These are phyloP conservation scores for Petrosia ficiformis DNA, from an alignment of 37 sponge, comb jelly and placozoan species.

Conservation along the genomic window DNA sequence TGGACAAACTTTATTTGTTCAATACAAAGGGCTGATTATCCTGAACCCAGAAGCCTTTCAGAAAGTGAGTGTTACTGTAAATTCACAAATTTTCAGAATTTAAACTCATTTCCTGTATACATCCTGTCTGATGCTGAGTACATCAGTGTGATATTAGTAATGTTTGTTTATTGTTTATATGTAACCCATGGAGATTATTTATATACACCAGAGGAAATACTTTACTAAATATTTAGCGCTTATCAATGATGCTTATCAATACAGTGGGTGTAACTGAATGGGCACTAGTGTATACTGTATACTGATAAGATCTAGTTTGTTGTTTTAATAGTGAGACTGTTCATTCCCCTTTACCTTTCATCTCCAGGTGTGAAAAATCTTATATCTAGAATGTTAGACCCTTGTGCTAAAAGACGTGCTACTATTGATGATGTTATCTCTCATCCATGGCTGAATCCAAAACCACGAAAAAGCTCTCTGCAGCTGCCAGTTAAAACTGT, in stretches of 20 bases:
- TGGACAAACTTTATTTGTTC: conserved; percentile 27
- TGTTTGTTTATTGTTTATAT: background rate
- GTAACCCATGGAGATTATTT: background rate
- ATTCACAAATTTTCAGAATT: too few species aligned
- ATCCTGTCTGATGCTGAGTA: too few species aligned
- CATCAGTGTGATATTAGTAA: too few species aligned
- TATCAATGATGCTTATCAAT: too few species aligned
- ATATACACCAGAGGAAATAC: background rate
- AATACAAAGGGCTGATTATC: conserved; percentile 49
- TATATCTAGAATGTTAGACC: conserved; percentile 52
- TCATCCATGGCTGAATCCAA: conserved; percentile 66
- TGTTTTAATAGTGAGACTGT: background rate
- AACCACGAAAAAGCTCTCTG: background rate
- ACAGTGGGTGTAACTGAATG: too few species aligned
- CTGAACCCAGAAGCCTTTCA: conserved; percentile 39
- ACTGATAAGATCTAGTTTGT: too few species aligned
- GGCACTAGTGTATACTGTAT: too few species aligned
- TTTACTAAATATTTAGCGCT: too few species aligned
- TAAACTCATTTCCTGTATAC: too few species aligned
- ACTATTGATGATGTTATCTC: conserved; percentile 45
- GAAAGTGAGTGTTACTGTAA: conserved; percentile 35
- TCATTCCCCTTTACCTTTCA: background rate
- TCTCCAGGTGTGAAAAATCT: conserved; percentile 13
- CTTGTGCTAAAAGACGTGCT: conserved; percentile 42
- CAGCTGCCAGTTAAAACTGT: background rate